phyloP scores from a whole-genome alignment of 1,140 invertebrate genomes.

The Asobara japonica region DNA sequence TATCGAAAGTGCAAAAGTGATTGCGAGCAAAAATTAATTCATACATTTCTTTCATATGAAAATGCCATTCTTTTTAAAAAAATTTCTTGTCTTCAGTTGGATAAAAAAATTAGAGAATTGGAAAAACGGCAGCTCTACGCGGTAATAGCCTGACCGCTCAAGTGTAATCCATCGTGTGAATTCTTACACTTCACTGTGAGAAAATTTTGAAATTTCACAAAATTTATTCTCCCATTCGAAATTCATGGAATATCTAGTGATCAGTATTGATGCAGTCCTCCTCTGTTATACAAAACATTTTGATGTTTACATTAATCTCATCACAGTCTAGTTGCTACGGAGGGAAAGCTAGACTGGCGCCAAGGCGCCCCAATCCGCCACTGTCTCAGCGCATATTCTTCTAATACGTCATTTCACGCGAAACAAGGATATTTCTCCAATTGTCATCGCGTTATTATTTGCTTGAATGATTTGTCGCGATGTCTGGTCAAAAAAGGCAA shows the following conservation, averaged over 20 bases:
- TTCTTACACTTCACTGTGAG: no score
- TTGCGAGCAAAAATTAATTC: no score
- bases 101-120: no score
- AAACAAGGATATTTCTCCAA: no score
- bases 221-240: background rate
- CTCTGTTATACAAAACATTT: background rate
- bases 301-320: constrained; percentile 3
- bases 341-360: constrained; percentile 38
- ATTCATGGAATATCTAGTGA: background rate
- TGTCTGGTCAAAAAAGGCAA: background rate
- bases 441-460: background rate
- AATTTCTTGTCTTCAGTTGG: no score
- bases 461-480: background rate
- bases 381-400: constrained; percentile 29
- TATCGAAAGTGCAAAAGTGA: no score
- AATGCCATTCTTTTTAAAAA: no score
- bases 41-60: no score
- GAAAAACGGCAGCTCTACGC: no score
- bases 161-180: no score
- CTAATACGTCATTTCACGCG: constrained; percentile 12
- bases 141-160: no score
- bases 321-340: constrained; percentile 15
- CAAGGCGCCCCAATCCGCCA: constrained; percentile 35
- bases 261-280: background rate
- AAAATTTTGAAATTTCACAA: no score